Base-by-base conservation (phyloP, 2,888 invertebrate genomes). In the Coenonympha glycerion region DNA sequence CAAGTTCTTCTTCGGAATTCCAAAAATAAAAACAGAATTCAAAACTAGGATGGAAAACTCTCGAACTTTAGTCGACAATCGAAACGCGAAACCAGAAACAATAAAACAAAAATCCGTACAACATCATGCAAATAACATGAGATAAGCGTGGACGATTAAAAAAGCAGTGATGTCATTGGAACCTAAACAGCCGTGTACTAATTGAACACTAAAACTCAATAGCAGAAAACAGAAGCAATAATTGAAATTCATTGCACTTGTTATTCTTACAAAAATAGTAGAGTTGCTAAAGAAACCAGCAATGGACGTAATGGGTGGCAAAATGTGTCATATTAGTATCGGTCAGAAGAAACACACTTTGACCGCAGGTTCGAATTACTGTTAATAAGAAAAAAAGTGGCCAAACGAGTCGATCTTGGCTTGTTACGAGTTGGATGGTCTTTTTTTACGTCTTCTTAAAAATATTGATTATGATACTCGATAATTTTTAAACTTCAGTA, bases 381-480 rank as follows among this genome's bases (percentile, higher is more conserved):
- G 49, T 52, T 50, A 51, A 54, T 46, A 40, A 50, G 48, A 46
- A 50, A 49, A 45, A 46, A 36, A 51, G 45, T 54, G 47, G 51
- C 41, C 39, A 8, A 26, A 31, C 44, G 21, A 41, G 51, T 40
- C 9, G 26, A 24, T 22, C 19, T 13, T 37, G 22, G 8, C 22
- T 36, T 16, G 36, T 37, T 26, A 24, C 37, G 15, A n/a, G 47
- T 47, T 47, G 37, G 24, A 13, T 24, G 33, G 13, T 41, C 34
- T 41, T 18, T 41, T 48, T 6, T 19, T 47, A 18, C 18, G 11
- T 40, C 24, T 39, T 13, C 8, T 13, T 31, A 22, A 3, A 6
- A 6, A 11, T 21, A 19, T 11, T 36, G n/a, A 36, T 36, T 36
- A n/a, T n/a, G n/a, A n/a, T n/a, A n/a, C n/a, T n/a, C n/a, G n/a